A percentile compares a stretch with the other conserved stretches of the same genome.
Conservation (phyloP, 2,888 invertebrate species). For the Thecophora atra region DNA sequence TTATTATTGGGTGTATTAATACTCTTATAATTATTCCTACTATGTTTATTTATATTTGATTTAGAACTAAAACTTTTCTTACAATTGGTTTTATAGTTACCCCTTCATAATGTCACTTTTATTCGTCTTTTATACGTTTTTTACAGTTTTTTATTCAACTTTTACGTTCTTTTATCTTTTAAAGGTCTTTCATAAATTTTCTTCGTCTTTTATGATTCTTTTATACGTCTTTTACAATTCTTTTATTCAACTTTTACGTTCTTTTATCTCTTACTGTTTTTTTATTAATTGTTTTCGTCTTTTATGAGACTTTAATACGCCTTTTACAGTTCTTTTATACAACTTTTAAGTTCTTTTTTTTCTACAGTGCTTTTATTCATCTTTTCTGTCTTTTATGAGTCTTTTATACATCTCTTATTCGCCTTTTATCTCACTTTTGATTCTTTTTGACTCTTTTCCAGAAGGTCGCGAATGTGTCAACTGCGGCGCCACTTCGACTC, state of each 20-base stretch:
- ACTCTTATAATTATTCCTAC: too few relatives aligned
- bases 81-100: neutral
- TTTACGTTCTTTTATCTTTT: conserved; percentile 37
- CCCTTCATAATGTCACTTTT: neutral
- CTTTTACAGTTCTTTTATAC: neutral
- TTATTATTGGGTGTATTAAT: too few relatives aligned
- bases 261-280: conserved; percentile 3
- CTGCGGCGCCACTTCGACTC: conserved; percentile 98
- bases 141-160: neutral
- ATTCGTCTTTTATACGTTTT: neutral
- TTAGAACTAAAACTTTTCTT: too few relatives aligned
- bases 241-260: too few relatives aligned
- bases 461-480: conserved; percentile 99
- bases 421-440: neutral
- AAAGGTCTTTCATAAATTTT: conserved; percentile 39
- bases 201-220: conserved; percentile 31
- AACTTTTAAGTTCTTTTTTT: neutral
- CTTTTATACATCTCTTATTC: conserved; percentile 12
- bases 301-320: neutral
- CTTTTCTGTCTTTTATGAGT: neutral
- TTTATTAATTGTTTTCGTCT: neutral
- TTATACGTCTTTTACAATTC: too few relatives aligned
- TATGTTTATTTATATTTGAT: too few relatives aligned
- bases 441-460: conserved; percentile 63
- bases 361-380: neutral